Evolutionary conservation across 2,888 invertebrate species (phyloP).

Genomic region (Eurytoma adleriae): DNA sequence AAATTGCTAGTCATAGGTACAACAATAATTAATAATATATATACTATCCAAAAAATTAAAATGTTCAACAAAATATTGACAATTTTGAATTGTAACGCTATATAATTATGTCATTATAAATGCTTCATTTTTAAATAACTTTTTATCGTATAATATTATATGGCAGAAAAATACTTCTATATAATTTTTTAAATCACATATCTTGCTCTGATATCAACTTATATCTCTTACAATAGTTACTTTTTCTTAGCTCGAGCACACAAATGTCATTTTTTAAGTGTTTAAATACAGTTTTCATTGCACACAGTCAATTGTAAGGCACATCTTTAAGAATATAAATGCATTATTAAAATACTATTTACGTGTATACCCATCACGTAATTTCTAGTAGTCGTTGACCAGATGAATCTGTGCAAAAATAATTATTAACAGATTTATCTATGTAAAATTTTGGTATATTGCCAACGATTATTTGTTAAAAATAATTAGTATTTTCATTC

Average conservation of each 20-base stretch:
- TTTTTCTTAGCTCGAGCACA: too few species aligned
- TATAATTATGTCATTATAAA: background rate
- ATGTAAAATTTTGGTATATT: too few species aligned
- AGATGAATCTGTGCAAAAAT: too few species aligned
- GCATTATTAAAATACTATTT: background rate
- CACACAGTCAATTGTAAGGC: constrained; percentile 15
- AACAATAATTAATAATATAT: constrained; percentile 12
- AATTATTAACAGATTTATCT: too few species aligned
- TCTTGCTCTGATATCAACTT: constrained; percentile 36
- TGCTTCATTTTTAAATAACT: constrained; percentile 1
- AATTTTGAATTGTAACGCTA: background rate
- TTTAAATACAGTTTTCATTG: constrained; percentile 12
- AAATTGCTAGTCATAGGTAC: constrained; percentile 17
- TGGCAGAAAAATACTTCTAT: too few species aligned
- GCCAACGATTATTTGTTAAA: too few species aligned
- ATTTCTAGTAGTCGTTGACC: too few species aligned
- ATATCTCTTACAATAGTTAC: constrained; percentile 1
- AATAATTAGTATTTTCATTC: too few species aligned
- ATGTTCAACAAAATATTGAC: background rate
- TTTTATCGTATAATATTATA: too few species aligned
- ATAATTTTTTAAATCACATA: constrained; percentile 22
- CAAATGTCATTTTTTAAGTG: background rate
- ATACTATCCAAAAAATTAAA: background rate
- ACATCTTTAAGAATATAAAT: constrained; percentile 1
- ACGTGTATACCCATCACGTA: too few species aligned